A percentile compares a stretch with the other conserved stretches of the same genome.
phyloP scores from a whole-genome alignment of 2,113 vertebrate species.

The Centropus bengalensis region DNA sequence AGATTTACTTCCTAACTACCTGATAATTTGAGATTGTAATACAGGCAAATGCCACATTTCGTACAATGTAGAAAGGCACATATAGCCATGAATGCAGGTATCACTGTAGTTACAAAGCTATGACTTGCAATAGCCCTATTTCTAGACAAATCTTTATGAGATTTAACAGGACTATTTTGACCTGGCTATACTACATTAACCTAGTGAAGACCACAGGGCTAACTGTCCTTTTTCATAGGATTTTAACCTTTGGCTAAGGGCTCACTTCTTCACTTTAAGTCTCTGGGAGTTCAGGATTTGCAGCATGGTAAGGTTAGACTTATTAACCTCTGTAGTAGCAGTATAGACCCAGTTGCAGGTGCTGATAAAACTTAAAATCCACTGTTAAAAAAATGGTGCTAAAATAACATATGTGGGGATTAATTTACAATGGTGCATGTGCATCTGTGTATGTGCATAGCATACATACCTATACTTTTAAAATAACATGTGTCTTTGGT shows the following conservation, averaged over 20 bases:
- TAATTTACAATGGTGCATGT: constrained; percentile 3
- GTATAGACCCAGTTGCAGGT: neutral
- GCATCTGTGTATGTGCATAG: neutral
- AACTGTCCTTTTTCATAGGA: neutral
- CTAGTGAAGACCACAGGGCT: neutral
- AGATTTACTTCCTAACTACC: neutral
- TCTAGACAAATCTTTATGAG: neutral
- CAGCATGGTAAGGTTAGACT: neutral
- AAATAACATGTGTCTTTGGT: constrained; percentile 2
- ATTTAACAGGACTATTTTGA: neutral
- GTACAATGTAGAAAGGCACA: neutral
- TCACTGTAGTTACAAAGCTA: neutral
- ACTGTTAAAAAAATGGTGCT: constrained; percentile 73
- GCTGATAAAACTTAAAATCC: constrained; percentile 40
- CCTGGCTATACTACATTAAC: neutral
- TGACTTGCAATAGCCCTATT: neutral
- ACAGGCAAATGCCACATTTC: neutral
- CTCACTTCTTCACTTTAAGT: constrained; percentile 11
- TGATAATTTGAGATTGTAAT: neutral
- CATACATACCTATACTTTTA: neutral
- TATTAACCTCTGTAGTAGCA: neutral
- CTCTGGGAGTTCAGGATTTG: constrained; percentile 8
- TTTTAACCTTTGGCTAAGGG: neutral
- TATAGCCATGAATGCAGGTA: neutral
- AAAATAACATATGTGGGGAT: constrained; percentile 33